Base-by-base conservation (phyloP, 2,797 vertebrate species). In the Rhodeus uyekii region DNA sequence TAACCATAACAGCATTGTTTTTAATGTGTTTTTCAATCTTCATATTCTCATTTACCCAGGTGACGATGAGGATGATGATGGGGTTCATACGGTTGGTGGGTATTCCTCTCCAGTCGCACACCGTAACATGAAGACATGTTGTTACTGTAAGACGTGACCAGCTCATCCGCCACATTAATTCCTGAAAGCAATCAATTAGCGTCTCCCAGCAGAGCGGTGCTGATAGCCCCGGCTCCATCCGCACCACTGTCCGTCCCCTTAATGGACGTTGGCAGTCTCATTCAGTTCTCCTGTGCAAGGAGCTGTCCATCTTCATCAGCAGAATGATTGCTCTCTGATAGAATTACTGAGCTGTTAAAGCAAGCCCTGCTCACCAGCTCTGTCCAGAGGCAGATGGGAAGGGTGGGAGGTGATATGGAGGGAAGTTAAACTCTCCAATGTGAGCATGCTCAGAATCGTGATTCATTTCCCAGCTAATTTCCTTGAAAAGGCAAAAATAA, bases 121-220 rank as follows among this genome's bases (percentile, higher is more conserved):
- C n/a, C 44, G 39, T 50, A 55, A 72, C 50, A 65, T 64, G 63
- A 81, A 87, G 79, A 75, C 81, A 73, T 76, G 82, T 67, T 83
- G 19, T 80, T 86, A 80, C 71, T 82, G 58, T 87, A 86, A 84
- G 82, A 80, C 32, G 55, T 76, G 71, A 77, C 29, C 75, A 58
- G 34, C 71, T 78, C 80, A 78, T 78, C 82, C 58, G 53, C 78
- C 84, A 76, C 89, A 92, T 94, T 93, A 91, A 87, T 73, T 80
- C 83, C 82, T 89, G 88, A 94, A 92, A 92, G 88, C 89, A 93
- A 94, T 94, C 92, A 93, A 91, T 94, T 93, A 93, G 86, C 87
- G 87, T 85, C 81, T 87, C 86, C 83, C 87, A 84, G 82, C 80
- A 90, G 91, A 91, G 91, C 87, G 89, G 86, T 88, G 88, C 88